Base-by-base conservation (phyloP, 2,113 vertebrate genomes). In the Brachyhypopomus occidentalis region DNA sequence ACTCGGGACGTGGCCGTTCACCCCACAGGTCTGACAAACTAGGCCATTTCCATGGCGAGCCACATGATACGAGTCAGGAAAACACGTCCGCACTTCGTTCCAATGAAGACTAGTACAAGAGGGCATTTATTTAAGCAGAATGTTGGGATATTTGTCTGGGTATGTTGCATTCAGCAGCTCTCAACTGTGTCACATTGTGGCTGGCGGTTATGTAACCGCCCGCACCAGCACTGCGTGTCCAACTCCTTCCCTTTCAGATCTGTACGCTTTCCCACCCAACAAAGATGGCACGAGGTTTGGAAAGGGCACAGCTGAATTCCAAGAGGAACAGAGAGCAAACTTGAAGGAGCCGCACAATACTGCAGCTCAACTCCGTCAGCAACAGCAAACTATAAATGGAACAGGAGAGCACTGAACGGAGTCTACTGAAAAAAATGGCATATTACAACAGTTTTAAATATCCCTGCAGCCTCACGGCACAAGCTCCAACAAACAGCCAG, bases 301-400 rank as follows among this genome's bases (percentile, higher is more conserved):
- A 80, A 80, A 62, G 72, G 55, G 36, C 55, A 66, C 52, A 79
- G 63, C 56, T 70, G 63, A 70, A 70, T 70, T 66, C 55, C 52
- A 9, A 48, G 34, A 75, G 27, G 72, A 67, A 52, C 34, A 41
- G n/a, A 41, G n/a, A 14, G n/a, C 17, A 80, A 4, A 34, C 70
- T 56, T 62, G 77, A 41, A 80, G 38, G 20, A 38, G 64, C 59
- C 55, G 55, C 59, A 48, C 41, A 56, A 38, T 83, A 14, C 70
- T 78, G 20, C 71, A 72, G 70, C 59, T 14, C 11, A 62, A 77
- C 38, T 72, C 62, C 38, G 79, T 75, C 64, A 84, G 79, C 48
- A 74, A 81, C 48, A 77, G 19, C 38, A 73, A 62, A 67, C 58
- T 84, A 80, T 59, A 80, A 75, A 84, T 56, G 52, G 69, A 81